phyloP scores from a whole-genome alignment of 1,140 invertebrate genomes.

The Musca vetustissima region DNA sequence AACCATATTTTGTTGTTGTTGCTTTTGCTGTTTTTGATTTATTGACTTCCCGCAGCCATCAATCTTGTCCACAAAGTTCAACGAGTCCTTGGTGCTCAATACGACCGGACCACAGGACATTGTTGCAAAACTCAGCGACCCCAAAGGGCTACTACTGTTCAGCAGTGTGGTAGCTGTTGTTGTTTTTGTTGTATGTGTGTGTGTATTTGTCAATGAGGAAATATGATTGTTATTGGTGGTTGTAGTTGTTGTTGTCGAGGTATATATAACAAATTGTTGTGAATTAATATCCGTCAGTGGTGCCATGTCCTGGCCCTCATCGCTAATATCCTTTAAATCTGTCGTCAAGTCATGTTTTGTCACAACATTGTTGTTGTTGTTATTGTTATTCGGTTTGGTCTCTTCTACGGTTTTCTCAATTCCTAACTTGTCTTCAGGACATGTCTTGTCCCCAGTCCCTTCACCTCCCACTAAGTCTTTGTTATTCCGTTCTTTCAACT shows the following conservation, averaged over 20 bases:
- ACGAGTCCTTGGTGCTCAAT: too few species aligned
- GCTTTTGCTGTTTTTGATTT: too few species aligned
- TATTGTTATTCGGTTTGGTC: not conserved
- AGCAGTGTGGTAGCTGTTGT: conserved; percentile 17
- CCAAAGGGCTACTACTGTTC: not conserved
- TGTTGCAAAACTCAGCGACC: too few species aligned
- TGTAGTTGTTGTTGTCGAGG: conserved; percentile 34
- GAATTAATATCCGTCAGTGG: conserved; percentile 40
- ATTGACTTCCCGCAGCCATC: not conserved
- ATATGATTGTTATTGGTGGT: not conserved
- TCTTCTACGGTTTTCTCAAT: not conserved
- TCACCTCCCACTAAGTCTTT: not conserved
- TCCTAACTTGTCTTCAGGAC: not conserved
- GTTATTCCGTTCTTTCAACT: not conserved
- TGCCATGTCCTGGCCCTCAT: not conserved
- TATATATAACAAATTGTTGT: conserved; percentile 4
- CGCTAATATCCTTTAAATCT: too few species aligned
- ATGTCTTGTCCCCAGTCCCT: not conserved
- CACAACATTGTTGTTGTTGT: too few species aligned
- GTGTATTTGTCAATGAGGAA: conserved; percentile 25
- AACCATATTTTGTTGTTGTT: too few species aligned
- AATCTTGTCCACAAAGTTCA: not conserved
- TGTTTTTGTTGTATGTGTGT: conserved; percentile 17
- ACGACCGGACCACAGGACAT: too few species aligned
- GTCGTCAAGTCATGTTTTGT: too few species aligned